Conservation (phyloP, 2,113 vertebrate genomes). For the Bos javanicus region DNA sequence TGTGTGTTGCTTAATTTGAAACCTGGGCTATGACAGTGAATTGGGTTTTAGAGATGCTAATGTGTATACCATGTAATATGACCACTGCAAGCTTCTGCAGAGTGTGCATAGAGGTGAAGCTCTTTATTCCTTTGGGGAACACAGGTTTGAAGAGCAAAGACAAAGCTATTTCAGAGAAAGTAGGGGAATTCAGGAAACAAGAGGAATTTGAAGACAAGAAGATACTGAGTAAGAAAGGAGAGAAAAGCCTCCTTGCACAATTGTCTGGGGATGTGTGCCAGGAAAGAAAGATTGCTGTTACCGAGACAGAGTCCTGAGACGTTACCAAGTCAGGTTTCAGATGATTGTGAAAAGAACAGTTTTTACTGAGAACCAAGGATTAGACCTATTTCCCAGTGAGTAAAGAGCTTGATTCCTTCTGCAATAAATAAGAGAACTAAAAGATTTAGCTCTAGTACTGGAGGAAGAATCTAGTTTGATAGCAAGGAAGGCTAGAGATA, state of each 20-base stretch:
- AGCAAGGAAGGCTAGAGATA: background rate
- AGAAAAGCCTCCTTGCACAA: conserved; percentile 49
- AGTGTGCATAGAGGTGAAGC: background rate
- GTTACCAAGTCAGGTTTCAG: conserved; percentile 58
- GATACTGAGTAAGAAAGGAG: conserved; percentile 34
- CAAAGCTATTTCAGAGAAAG: conserved; percentile 49
- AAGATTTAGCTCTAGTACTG: conserved; percentile 36
- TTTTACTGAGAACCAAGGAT: conserved; percentile 41
- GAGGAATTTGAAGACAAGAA: conserved; percentile 48
- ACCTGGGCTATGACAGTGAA: background rate
- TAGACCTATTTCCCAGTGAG: conserved; percentile 36
- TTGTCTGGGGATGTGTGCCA: conserved; percentile 35
- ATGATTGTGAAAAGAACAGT: conserved; percentile 46
- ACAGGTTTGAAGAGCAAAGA: conserved; percentile 40
- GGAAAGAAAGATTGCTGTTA: conserved; percentile 60
- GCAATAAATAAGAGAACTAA: conserved; percentile 43
- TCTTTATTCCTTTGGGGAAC: conserved; percentile 40
- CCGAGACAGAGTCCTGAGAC: conserved; percentile 46
- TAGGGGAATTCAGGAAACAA: conserved; percentile 45
- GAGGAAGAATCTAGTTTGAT: conserved; percentile 7
- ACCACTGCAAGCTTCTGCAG: background rate
- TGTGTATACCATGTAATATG: conserved; percentile 4
- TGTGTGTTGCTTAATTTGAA: background rate
- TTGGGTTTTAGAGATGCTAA: conserved; percentile 39
- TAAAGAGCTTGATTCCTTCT: conserved; percentile 43